Base-by-base conservation (phyloP, 2,888 invertebrate species). In the Brenthis hecate region DNA sequence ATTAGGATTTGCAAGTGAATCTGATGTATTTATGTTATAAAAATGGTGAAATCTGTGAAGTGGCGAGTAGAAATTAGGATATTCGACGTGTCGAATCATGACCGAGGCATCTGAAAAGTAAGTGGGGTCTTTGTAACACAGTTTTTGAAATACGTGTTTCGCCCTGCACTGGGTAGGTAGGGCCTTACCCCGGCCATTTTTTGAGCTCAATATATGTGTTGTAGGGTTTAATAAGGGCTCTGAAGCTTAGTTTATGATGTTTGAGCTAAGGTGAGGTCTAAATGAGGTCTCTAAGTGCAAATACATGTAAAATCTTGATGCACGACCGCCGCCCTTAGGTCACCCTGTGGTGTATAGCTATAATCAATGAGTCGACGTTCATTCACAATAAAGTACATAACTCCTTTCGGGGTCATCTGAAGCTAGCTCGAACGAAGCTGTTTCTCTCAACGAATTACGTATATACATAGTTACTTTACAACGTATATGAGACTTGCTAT, bases 81-180 rank as follows among this genome's bases (percentile, higher is more conserved):
- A 95, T 95, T 95, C 94, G 94, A 94, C 94, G 95, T 95, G 93
- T 95, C 95, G 94, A 96, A 96, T 94, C 96, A 97, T 97, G 97
- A 96, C 96, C 96, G 97, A 96, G 95, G 95, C 95, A 95, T 96
- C 95, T 96, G 97, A 97, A 95, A 96, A 96, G 97, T 97, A 94
- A 96, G 96, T 95, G 87, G 74, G 81, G 81, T 80, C 77, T 75
- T 80, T 83, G 79, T 83, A 77, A 81, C 84, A 84, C 84, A 86
- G 78, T 80, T 88, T 86, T 84, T 79, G 82, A 75, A 77, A 69
- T 78, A 78, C 77, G 80, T 81, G 84, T 82, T 83, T 86, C 86
- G 87, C 87, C 89, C 88, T 86, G 81, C 78, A 78, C 81, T 80
- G 78, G 80, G 79, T 83, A 89, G 90, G 89, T 83, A 87, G 88